Evolutionary conservation across 2,113 vertebrate genomes (phyloP).

Genomic region (Etheostoma cragini): DNA sequence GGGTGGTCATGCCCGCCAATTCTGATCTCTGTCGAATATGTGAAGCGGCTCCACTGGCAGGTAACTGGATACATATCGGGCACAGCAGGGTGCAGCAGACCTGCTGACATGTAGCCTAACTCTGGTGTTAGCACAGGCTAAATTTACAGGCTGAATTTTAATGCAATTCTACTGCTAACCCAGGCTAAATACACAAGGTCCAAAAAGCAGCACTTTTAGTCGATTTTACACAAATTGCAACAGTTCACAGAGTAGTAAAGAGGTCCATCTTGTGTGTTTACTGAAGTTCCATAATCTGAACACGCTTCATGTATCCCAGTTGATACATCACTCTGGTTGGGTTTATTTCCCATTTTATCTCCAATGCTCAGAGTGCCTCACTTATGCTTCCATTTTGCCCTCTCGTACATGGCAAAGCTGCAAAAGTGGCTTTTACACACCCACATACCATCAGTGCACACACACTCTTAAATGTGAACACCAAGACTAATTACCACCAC

Average conservation of each 20-base stretch:
- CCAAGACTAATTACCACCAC: constrained; percentile 69
- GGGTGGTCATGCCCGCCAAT: constrained; percentile 76
- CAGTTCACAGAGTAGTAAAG: constrained; percentile 46
- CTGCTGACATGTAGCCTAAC: constrained; percentile 57
- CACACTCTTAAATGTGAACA: constrained; percentile 58
- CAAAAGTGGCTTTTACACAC: constrained; percentile 82
- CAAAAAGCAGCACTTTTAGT: constrained; percentile 21
- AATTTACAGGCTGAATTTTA: constrained; percentile 40
- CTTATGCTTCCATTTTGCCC: constrained; percentile 79
- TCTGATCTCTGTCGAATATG: constrained; percentile 70
- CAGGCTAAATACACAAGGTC: constrained; percentile 23
- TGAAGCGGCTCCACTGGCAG: constrained; percentile 60
- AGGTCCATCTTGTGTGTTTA: constrained; percentile 61
- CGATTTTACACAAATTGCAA: constrained; percentile 21
- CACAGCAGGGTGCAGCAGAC: constrained; percentile 57
- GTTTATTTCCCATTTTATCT: constrained; percentile 58
- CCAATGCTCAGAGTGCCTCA: constrained; percentile 72
- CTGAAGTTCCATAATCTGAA: constrained; percentile 48
- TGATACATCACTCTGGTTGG: constrained; percentile 34
- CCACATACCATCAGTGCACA: constrained; percentile 65
- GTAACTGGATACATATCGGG: constrained; percentile 72
- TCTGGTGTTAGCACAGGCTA: constrained; percentile 57
- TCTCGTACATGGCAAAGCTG: constrained; percentile 66
- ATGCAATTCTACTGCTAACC: background rate
- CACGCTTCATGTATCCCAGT: constrained; percentile 34